Base-by-base conservation (phyloP, 1,140 invertebrate genomes). In the Neodiprion lecontei region DNA sequence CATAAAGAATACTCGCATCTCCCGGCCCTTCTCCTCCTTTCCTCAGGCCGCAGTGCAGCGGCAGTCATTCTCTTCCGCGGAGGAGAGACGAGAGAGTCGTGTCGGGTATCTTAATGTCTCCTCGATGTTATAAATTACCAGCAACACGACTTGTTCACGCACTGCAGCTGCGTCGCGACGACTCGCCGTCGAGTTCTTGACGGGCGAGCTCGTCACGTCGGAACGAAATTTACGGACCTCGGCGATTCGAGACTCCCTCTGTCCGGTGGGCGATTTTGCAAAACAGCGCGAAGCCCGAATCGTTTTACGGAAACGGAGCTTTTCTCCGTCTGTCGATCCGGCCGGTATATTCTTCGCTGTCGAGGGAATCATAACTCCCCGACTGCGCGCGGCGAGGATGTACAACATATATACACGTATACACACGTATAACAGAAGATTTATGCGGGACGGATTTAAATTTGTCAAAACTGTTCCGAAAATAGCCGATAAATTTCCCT, bases 91-190 rank as follows among this genome's bases (percentile, higher is more conserved):
- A 70, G 75, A 79, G 77, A 78, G 79, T 82, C 80, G 11, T 7
- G 82, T 82, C 84, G 81, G 81, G 82, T 86, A 86, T 84, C 82
- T 85, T 85, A 85, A 84, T 83, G 84, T 83, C 79, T 80, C 78
- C 82, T 73, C 81, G 80, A 84, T 84, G 84, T 84, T 80, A 86
- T 86, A 86, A 86, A 86, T 86, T 86, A 86, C 82, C 79, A 80
- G 81, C 75, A 73, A 77, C 84, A 85, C 79, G 75, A 79, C 82
- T 61, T 5, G 53, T 61, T 81, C 77, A 82, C 80, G 79, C 84
- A 86, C 84, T 85, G 85, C 85, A 87, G 84, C 82, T 85, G 85
- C 82, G 79, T 74, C 75, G 79, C 81, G 80, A 7, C 40, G 67
- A 21, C 67, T 76, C 75, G 28, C 28, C 28, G 28, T 40, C 28